A percentile compares a stretch with the other conserved stretches of the same genome.
Conservation (phyloP, 1,140 invertebrate genomes). For the Drosophila melanica region DNA sequence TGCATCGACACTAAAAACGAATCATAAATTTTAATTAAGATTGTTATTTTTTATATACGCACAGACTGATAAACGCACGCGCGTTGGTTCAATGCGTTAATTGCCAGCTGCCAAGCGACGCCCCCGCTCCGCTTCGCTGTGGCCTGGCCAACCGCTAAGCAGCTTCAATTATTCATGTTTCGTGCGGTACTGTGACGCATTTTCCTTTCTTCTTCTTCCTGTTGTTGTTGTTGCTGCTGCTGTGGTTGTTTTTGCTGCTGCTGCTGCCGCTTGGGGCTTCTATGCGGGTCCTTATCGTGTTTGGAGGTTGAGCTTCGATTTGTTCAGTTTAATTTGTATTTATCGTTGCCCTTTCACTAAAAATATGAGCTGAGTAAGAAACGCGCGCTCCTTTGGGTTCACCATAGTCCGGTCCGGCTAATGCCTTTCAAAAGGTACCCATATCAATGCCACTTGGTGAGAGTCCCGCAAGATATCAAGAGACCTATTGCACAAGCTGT, state of each 20-base stretch:
- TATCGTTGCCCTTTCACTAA: conserved; percentile 25
- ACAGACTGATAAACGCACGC: background rate
- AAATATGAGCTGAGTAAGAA: conserved; percentile 25
- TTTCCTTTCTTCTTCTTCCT: conserved; percentile 1
- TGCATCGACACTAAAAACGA: conserved; percentile 3
- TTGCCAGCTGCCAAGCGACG: conserved; percentile 41
- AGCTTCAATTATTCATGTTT: conserved; percentile 55
- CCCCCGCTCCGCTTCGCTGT: background rate
- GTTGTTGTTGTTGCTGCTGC: background rate
- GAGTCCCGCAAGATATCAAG: background rate
- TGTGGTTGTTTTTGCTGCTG: conserved; percentile 7
- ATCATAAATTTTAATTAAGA: conserved; percentile 20
- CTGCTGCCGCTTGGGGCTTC: conserved; percentile 14
- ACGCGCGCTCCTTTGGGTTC: background rate
- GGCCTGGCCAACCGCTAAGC: conserved; percentile 24
- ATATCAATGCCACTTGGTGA: conserved; percentile 25
- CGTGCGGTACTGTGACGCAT: conserved; percentile 41
- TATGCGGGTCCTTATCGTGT: conserved; percentile 43
- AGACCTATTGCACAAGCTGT: background rate
- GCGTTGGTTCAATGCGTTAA: conserved; percentile 15
- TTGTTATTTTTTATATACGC: background rate
- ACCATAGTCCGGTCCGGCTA: background rate
- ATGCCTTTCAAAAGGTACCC: conserved; percentile 33
- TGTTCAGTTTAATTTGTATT: conserved; percentile 21
- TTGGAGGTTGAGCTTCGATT: conserved; percentile 42